These are phyloP conservation scores for Diabrotica virgifera DNA, from an alignment of 1,140 invertebrate species.

Conservation along the genomic window DNA sequence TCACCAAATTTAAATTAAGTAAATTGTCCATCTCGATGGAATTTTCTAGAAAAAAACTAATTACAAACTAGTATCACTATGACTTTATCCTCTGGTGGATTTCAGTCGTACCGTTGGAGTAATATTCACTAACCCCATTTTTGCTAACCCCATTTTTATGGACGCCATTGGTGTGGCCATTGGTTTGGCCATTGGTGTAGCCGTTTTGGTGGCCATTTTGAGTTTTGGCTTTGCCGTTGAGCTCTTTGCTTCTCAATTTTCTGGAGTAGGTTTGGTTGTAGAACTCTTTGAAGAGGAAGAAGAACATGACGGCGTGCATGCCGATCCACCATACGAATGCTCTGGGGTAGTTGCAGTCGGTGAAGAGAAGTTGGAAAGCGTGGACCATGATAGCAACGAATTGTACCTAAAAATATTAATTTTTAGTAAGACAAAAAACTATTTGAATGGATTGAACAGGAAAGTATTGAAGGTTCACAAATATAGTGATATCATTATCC, in stretches of 20 bases:
- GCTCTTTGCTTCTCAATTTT: constrained; percentile 20
- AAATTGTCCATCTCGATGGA: neutral
- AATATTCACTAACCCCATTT: constrained; percentile 15
- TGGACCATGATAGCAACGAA: constrained; percentile 78
- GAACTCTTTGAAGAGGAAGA: constrained; percentile 89
- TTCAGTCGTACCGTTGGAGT: neutral
- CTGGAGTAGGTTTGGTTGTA: constrained; percentile 78
- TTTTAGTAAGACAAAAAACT: neutral
- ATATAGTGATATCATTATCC: too few species aligned
- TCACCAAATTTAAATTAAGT: neutral
- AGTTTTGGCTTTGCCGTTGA: constrained; percentile 9
- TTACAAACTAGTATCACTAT: constrained; percentile 8
- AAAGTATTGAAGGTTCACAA: too few species aligned
- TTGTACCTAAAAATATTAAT: constrained; percentile 59
- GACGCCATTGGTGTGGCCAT: neutral
- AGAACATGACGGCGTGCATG: constrained; percentile 88
- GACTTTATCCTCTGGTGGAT: constrained; percentile 11
- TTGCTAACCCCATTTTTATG: constrained; percentile 5
- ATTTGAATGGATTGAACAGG: too few species aligned
- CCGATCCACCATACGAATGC: constrained; percentile 84
- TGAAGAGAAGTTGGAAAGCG: constrained; percentile 79
- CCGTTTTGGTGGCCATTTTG: neutral
- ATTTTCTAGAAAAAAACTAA: constrained; percentile 4
- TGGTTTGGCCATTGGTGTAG: neutral
- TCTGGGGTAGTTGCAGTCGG: constrained; percentile 81